Evolutionary conservation across 1,140 invertebrate species (phyloP), one percentile per base, ranked within the genome.

Genomic region (Nixonia krombeini): DNA sequence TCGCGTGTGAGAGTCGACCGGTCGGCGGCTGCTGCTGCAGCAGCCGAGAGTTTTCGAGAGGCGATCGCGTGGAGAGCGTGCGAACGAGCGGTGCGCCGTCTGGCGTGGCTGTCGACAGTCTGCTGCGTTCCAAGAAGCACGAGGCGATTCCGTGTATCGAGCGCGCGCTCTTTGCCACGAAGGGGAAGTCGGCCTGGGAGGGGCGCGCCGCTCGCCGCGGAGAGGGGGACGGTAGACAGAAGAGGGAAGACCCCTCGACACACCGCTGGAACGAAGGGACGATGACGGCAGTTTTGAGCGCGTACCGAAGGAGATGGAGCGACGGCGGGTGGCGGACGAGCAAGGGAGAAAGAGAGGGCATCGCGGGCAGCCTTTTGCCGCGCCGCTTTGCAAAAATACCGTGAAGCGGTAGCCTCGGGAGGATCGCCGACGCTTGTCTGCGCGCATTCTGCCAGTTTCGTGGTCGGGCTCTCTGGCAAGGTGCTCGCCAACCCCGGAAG

Each of bases 91-190:
- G 74, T 84, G 82, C 80, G 79, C 81, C 81, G 81, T 83, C 82
- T 84, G 79, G 81, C 78, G 79, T 84, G 75, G 72, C 79, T 81
- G 81, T 74, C 82, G 82, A 83, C 81, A 82, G 82, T 83, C 82
- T 84, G 79, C 81, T 75, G 79, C 78, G 74, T 84, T 84, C 80
- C 76, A 70, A 84, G 82, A 84, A 84, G 73, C 79, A 82, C 81
- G 81, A 79, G 80, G 81, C 71, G 74, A 83, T 84, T 84, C 80
- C 81, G 78, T 84, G 81, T 83, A 84, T 83, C 80, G 80, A 83
- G 69, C 81, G 80, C 76, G 72, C 72, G 66, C 72, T 69, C 67
- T 57, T 64, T 71, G 66, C 63, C 59, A 62, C 58, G 71, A 64
- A 61, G 75, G 71, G 72, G 72, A 62, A 69, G 57, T 56, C 25